Evolutionary conservation across 2,888 invertebrate genomes (phyloP).

Genomic region (Zygogramma bicolorata): DNA sequence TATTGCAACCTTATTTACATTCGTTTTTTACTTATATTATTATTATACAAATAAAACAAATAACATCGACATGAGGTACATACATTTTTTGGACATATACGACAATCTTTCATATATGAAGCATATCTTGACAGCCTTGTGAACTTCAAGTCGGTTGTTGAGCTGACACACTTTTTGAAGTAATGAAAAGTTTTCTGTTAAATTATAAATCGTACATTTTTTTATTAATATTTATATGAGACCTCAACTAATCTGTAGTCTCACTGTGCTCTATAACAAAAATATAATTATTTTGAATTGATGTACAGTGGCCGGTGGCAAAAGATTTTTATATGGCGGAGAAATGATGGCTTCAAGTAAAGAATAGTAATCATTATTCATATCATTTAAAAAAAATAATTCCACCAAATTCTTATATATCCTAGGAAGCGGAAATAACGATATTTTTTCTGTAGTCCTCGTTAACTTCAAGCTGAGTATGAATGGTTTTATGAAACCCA

Average conservation of each 20-base stretch:
- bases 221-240: neutral
- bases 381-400: too few relatives aligned
- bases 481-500: too few relatives aligned
- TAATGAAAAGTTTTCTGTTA: neutral
- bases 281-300: neutral
- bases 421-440: too few relatives aligned
- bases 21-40: slow-evolving; percentile 45
- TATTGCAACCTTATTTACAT: slow-evolving; percentile 60
- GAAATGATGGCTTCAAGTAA: too few relatives aligned
- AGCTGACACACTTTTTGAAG: slow-evolving; percentile 22
- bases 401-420: too few relatives aligned
- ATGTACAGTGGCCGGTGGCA: neutral
- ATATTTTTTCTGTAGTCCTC: too few relatives aligned
- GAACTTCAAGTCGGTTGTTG: neutral
- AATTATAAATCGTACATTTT: neutral
- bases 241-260: neutral
- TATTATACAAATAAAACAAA: slow-evolving; percentile 32
- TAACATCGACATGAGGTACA: slow-evolving; percentile 36
- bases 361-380: too few relatives aligned
- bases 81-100: slow-evolving; percentile 23
- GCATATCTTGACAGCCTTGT: slow-evolving; percentile 34
- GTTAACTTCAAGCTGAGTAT: too few relatives aligned
- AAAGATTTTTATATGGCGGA: too few relatives aligned
- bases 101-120: slow-evolving; percentile 26
- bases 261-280: slow-evolving; percentile 10